These are phyloP conservation scores for Pseudobourletiella spinata DNA, from an alignment of 1,140 invertebrate species.

Conservation along the genomic window DNA sequence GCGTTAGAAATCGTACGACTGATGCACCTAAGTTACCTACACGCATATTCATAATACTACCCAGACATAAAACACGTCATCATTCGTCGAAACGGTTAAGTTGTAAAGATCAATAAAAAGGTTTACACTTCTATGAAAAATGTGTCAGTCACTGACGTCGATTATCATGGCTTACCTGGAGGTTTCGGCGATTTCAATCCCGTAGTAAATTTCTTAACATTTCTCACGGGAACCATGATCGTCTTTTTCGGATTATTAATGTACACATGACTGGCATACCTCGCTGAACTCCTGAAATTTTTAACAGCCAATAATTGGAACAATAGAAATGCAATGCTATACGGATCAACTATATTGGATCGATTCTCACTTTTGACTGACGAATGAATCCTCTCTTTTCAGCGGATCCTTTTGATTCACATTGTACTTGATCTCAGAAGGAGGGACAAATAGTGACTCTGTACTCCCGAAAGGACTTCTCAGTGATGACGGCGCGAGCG, in stretches of 20 bases:
- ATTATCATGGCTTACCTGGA: background rate
- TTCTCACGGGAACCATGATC: conserved; percentile 5
- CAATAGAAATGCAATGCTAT: no score
- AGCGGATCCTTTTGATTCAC: background rate
- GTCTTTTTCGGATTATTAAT: conserved; percentile 15
- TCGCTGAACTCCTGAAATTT: conserved; percentile 2
- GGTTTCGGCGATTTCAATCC: background rate
- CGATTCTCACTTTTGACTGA: conserved; percentile 2
- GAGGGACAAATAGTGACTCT: background rate
- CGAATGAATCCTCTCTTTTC: background rate
- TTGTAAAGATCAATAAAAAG: background rate
- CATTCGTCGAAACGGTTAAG: no score
- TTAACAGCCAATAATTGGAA: no score
- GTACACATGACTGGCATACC: conserved; percentile 10
- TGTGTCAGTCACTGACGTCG: background rate
- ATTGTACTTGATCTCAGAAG: no score
- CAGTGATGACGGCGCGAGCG: background rate
- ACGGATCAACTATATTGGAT: no score
- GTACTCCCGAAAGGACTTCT: background rate
- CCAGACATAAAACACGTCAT: no score
- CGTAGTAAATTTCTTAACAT: background rate
- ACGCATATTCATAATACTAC: no score
- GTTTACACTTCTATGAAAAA: background rate
- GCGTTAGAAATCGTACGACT: no score
- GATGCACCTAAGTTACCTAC: no score